Conservation (phyloP, 2,888 invertebrate genomes). For the Eristalis arbustorum region DNA sequence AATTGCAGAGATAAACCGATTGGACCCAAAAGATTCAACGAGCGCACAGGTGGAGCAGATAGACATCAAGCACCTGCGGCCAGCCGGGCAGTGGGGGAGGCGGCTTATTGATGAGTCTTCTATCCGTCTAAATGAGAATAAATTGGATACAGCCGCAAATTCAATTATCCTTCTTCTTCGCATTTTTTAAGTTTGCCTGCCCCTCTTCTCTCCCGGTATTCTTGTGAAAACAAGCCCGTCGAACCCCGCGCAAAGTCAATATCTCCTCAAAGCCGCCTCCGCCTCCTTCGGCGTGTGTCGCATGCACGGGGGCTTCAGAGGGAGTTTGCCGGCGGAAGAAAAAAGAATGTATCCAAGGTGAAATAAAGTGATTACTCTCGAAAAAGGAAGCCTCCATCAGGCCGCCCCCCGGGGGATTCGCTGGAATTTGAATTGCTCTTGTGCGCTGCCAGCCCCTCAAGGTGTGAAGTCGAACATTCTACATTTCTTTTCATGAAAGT, state of each 20-base stretch:
- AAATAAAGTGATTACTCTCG: conserved; percentile 52
- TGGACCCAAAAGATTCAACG: neutral
- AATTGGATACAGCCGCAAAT: conserved; percentile 54
- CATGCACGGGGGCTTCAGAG: neutral
- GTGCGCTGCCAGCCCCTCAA: neutral
- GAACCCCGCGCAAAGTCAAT: neutral
- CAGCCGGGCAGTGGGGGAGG: neutral
- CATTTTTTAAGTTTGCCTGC: conserved; percentile 2
- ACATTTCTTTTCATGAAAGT: neutral
- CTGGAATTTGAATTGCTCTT: neutral
- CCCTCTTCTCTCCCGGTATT: neutral
- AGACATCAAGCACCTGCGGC: neutral
- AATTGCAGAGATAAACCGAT: conserved; percentile 16
- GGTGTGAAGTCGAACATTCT: conserved; percentile 1
- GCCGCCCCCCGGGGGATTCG: conserved; percentile 17
- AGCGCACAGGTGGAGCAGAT: neutral
- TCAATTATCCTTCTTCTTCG: conserved; percentile 46
- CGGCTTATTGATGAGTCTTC: conserved; percentile 26
- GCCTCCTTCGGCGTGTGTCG: neutral
- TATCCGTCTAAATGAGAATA: conserved; percentile 29
- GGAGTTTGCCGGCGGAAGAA: neutral
- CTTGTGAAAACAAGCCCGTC: neutral
- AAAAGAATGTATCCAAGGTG: conserved; percentile 38
- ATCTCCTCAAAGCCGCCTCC: neutral
- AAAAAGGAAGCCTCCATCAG: neutral